Base-by-base conservation (phyloP, 2,888 invertebrate species). In the Epistrophella euchroma region DNA sequence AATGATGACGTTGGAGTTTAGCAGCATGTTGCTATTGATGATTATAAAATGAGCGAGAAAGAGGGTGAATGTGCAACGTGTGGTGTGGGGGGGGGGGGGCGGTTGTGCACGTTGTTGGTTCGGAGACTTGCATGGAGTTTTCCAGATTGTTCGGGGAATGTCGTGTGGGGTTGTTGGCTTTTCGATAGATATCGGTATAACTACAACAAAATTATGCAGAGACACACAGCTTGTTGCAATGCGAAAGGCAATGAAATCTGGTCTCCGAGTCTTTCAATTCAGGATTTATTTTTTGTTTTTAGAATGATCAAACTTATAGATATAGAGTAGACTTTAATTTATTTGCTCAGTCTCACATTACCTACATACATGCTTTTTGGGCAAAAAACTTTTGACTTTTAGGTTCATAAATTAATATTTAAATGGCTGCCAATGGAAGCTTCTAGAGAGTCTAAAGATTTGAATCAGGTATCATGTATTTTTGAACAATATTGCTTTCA, bases 151-250 rank as follows among this genome's bases (percentile, higher is more conserved):
- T 68, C 35, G 68, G 52, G 22, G 68, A 68, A 68, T 68, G 68
- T 68, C 90, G 90, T 89, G 90, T 90, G 91, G 90, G 90, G 90
- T 90, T 90, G 90, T 90, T 90, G 90, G 90, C 91, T 90, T 90
- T 90, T 90, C 82, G 80, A 88, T 58, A 50, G 80, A 88, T 58
- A 50, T 32, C 32, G 9, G 32, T 37, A 75, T n/a, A 10, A 15
- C 4, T 4, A 4, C 4, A 45, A 19, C 19, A 66, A 66, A 22
- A 22, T 50, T 68, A 50, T 64, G 37, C 32, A 58, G 13, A n/a
- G 13, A 15, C 22, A 50, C 22, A 35, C 17, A 32, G 11, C 56
- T 11, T 17, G 32, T 56, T 19, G 2, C 11, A 17, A 56, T 32
- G 32, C 1, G 56, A 32, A 32, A 56, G 17, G 32, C 56, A 35